Evolutionary conservation across 2,113 vertebrate genomes (phyloP).

Genomic region (Triplophysa rosa): DNA sequence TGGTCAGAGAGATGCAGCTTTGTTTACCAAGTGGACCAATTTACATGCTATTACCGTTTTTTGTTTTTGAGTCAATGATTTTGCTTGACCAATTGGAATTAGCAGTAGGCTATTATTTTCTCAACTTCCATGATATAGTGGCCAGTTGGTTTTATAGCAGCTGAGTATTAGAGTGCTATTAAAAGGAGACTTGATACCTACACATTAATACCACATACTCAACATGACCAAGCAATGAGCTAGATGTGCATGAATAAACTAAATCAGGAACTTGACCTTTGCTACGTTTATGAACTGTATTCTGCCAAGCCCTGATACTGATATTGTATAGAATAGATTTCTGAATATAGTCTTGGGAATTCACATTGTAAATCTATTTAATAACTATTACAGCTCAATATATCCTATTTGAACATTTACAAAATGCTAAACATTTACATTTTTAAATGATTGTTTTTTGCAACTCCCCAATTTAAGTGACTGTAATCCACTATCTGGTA

Average conservation of each 20-base stretch:
- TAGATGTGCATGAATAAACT: background rate
- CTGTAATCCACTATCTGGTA: too few species aligned
- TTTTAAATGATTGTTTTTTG: background rate
- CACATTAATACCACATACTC: too few species aligned
- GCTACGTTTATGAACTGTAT: background rate
- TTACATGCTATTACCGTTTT: conserved; percentile 65
- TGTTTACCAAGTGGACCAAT: conserved; percentile 67
- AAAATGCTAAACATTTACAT: background rate
- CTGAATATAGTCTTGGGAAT: background rate
- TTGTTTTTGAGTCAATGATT: conserved; percentile 57
- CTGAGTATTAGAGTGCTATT: background rate
- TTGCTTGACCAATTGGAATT: conserved; percentile 50
- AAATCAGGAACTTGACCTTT: background rate
- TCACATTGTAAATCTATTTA: background rate
- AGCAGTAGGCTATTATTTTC: conserved; percentile 4
- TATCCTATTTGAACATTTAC: background rate
- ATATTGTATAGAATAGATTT: background rate
- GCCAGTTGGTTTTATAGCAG: background rate
- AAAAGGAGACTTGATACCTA: background rate
- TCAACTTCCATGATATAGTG: background rate
- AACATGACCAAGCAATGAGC: background rate
- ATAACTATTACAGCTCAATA: background rate
- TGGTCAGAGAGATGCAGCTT: conserved; percentile 58
- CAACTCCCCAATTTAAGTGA: too few species aligned
- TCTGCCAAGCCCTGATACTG: too few species aligned